These are phyloP conservation scores for Hemichromis elongatus DNA, from an alignment of 2,113 vertebrate species.

Conservation along the genomic window DNA sequence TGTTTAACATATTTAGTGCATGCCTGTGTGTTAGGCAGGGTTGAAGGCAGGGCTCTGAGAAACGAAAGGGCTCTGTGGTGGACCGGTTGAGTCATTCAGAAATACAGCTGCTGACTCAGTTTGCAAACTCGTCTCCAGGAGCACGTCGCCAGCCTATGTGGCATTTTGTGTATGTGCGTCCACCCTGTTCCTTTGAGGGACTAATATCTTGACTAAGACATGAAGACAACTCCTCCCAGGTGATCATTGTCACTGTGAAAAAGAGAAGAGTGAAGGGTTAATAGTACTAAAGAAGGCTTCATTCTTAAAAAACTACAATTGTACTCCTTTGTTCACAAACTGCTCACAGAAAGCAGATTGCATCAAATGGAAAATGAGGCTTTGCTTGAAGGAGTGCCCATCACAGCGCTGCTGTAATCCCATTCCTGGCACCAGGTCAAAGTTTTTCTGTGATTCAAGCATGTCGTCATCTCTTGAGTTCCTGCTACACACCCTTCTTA, in stretches of 20 bases:
- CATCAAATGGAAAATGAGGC: constrained; percentile 15
- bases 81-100: constrained; percentile 59
- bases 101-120: constrained; percentile 66
- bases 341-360: not conserved
- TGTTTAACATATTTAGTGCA: constrained; percentile 7
- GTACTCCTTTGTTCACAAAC: not conserved
- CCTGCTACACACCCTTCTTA: constrained; percentile 55
- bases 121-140: constrained; percentile 41
- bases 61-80: constrained; percentile 49
- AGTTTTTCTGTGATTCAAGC: constrained; percentile 45
- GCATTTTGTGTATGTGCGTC: not conserved
- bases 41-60: constrained; percentile 43
- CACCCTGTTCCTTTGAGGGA: not conserved
- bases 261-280: not conserved
- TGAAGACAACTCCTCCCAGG: not conserved
- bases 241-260: not conserved
- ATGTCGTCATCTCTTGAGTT: constrained; percentile 39
- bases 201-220: not conserved
- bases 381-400: constrained; percentile 36
- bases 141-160: not conserved
- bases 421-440: constrained; percentile 33
- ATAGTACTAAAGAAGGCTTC: not conserved
- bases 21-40: constrained; percentile 29
- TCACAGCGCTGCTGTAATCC: constrained; percentile 23
- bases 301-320: not conserved